Conservation (phyloP, 1,140 invertebrate genomes). For the Euura saliciscinereae region DNA sequence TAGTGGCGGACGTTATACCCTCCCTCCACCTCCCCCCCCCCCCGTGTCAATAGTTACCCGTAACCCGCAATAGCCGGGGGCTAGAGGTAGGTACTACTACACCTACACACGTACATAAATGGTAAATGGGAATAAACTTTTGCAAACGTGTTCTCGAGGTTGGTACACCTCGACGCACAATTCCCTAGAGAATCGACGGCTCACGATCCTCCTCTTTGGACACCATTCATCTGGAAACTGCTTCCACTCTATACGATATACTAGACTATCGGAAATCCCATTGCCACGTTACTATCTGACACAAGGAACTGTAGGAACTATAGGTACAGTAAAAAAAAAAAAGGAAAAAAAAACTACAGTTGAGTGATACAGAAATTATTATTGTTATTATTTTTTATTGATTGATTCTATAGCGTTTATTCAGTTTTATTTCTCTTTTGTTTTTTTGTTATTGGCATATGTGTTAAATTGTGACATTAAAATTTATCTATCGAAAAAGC, state of each 20-base stretch:
- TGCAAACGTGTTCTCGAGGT: neutral
- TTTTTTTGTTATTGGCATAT: neutral
- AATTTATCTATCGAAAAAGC: neutral
- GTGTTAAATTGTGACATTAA: neutral
- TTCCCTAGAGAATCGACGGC: slow-evolving; percentile 1
- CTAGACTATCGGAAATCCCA: neutral
- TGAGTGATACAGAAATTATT: neutral
- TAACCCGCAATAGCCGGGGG: neutral
- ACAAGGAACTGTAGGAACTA: neutral
- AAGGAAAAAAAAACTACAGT: neutral
- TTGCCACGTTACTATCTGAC: neutral
- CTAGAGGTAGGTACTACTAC: neutral
- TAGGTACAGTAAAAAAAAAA: neutral
- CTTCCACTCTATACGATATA: neutral
- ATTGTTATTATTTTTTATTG: neutral
- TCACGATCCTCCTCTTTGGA: neutral
- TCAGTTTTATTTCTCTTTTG: neutral
- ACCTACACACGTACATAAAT: neutral
- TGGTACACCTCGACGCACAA: neutral
- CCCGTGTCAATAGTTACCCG: neutral
- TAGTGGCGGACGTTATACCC: neutral
- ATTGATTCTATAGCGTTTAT: neutral
- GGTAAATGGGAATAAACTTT: neutral
- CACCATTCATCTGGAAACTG: slow-evolving; percentile 1
- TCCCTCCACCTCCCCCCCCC: neutral